phyloP scores from a whole-genome alignment of 2,797 vertebrate genomes.

The Phoebastria nigripes region DNA sequence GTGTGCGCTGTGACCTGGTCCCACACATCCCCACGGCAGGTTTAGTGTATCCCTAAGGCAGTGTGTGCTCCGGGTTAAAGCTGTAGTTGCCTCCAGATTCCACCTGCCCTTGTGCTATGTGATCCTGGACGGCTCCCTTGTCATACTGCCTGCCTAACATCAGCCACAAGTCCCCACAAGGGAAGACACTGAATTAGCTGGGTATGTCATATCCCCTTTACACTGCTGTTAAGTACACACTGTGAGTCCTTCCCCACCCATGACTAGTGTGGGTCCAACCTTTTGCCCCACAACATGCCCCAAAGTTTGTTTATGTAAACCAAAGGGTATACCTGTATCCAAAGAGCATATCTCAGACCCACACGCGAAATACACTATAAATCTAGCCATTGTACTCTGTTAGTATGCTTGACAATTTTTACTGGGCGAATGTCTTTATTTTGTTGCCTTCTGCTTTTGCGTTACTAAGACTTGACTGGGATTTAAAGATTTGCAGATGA shows the following conservation, averaged over 20 bases:
- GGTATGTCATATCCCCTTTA: neutral
- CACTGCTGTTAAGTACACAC: neutral
- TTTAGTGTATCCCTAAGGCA: neutral
- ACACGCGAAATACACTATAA: neutral
- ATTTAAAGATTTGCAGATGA: neutral
- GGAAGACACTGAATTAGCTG: neutral
- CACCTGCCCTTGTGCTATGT: neutral
- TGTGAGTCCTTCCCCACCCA: neutral
- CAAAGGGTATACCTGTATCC: neutral
- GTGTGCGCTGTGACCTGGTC: neutral
- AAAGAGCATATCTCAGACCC: neutral
- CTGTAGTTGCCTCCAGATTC: neutral
- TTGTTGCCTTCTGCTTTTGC: neutral
- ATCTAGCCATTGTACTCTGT: neutral
- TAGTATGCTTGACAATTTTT: neutral
- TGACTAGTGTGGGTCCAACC: neutral
- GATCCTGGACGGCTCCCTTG: neutral
- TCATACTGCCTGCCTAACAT: neutral
- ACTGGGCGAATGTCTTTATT: neutral
- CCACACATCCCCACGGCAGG: neutral
- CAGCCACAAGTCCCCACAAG: neutral
- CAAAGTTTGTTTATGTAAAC: neutral
- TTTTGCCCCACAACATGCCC: neutral
- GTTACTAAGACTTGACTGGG: neutral
- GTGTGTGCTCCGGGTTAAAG: neutral